These are phyloP conservation scores for Drosophila nikananu DNA, from an alignment of 1,140 invertebrate genomes.

Conservation along the genomic window DNA sequence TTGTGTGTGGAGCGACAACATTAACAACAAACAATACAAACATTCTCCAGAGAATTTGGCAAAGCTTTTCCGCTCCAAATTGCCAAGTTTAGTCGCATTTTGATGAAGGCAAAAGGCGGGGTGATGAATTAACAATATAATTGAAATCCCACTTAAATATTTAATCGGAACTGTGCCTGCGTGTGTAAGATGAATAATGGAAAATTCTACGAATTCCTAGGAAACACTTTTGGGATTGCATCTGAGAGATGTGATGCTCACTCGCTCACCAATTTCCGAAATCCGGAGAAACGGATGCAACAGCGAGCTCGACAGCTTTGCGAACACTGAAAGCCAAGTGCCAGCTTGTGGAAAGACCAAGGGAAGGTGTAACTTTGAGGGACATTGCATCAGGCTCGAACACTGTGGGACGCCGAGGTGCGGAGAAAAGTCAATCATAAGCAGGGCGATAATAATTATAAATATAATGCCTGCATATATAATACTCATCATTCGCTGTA, in stretches of 20 bases:
- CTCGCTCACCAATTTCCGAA: conserved; percentile 17
- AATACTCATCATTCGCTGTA: conserved; percentile 74
- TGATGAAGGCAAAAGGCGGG: conserved; percentile 6
- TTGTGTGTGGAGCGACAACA: conserved; percentile 22
- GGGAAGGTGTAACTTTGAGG: conserved; percentile 3
- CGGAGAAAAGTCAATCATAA: conserved; percentile 33
- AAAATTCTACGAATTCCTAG: conserved; percentile 1
- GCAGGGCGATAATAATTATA: conserved; percentile 36
- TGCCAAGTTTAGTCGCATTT: conserved; percentile 34
- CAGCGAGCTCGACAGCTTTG: conserved; percentile 16
- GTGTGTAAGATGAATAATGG: conserved; percentile 35
- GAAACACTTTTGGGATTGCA: conserved; percentile 20
- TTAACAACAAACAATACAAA: conserved; percentile 37
- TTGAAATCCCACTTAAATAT: conserved; percentile 48
- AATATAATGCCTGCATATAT: conserved; percentile 59
- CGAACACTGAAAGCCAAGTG: conserved; percentile 33
- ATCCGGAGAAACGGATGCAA: background rate
- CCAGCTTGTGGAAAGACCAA: background rate
- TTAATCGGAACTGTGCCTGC: conserved; percentile 9
- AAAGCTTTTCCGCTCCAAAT: conserved; percentile 54
- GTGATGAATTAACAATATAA: conserved; percentile 56
- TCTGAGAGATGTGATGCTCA: background rate
- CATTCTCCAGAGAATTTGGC: conserved; percentile 38
- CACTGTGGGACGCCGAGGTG: background rate
- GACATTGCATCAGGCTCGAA: conserved; percentile 59